phyloP scores from a whole-genome alignment of 2,113 vertebrate genomes.

The Atrichornis clamosus region DNA sequence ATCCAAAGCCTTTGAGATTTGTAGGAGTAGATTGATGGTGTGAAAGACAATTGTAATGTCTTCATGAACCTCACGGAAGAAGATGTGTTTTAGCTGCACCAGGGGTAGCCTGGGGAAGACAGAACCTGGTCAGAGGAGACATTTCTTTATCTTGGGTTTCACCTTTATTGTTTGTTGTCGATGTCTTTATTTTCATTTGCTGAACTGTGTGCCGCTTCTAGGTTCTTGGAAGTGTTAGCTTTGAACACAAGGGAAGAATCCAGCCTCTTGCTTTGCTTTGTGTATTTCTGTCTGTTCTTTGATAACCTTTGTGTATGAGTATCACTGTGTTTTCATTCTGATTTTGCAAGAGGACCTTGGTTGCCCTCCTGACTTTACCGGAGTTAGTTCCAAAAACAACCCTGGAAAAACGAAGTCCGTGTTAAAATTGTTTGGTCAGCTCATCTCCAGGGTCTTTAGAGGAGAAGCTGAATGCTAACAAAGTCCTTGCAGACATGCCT shows the following conservation, averaged over 20 bases:
- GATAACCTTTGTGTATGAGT: not conserved
- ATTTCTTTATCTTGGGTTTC: not conserved
- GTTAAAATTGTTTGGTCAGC: not conserved
- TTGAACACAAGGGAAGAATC: not conserved
- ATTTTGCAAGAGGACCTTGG: not conserved
- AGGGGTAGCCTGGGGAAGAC: not conserved
- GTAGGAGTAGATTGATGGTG: not conserved
- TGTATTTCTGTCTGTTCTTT: not conserved
- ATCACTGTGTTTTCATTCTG: not conserved
- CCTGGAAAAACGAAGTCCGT: not conserved
- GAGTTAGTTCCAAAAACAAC: not conserved
- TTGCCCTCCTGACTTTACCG: not conserved
- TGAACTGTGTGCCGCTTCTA: not conserved
- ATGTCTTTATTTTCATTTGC: conserved; percentile 16
- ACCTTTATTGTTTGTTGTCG: not conserved
- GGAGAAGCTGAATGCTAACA: not conserved
- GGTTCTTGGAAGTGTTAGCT: not conserved
- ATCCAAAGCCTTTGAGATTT: not conserved
- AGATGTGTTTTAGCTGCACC: not conserved
- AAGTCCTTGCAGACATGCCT: not conserved
- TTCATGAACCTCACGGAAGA: not conserved
- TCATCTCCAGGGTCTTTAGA: not conserved
- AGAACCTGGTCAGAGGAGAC: not conserved
- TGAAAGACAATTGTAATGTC: not conserved
- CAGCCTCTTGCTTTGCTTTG: conserved; percentile 10